Evolutionary conservation across 2,113 vertebrate genomes (phyloP), one percentile per base, ranked within the genome.

Genomic region (Plecturocebus donacophilus): DNA sequence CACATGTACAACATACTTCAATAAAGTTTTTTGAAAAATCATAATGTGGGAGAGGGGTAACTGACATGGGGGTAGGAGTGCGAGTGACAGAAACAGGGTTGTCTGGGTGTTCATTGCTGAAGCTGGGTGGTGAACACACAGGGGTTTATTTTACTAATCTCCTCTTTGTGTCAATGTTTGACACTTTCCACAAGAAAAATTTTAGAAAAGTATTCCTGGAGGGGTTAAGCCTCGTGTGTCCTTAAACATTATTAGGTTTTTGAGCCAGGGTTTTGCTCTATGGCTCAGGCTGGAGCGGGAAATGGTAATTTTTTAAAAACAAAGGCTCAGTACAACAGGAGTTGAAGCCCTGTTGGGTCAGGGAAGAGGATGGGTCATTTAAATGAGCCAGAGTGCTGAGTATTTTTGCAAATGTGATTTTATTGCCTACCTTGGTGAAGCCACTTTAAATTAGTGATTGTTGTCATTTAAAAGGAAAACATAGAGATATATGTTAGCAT

Each of bases 261-360:
- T 64, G 61, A 64, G 27, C 61, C 0, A 0, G 30, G 27, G 61
- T 64, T 27, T 64, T 30, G 27, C 61, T 64, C 61, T 64, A 64
- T 32, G 13, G 61, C 27, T 27, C 12, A 64, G 61, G 27, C 27
- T 64, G 5, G 61, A 64, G 61, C 32, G 61, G 27, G 13, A 64
- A 64, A 56, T 47, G 52, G 10, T 40, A 66, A 70, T 19, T 85
- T 90, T 68, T 85, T 87, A 71, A 89, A 88, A 38, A 11, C 20
- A 58, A 61, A 79, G 32, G 1, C 38, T 68, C 58, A 32, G 8
- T 40, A 32, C 16, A 16, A 61, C 64, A 75, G 58, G 23, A 20
- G 20, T 35, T 38, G 25, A 91, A 4, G 32, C 30, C 20, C 47
- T 90, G 16, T 45, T 49, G 61, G 49, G 10, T 35, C 56, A 95